Conservation (phyloP, 2,113 vertebrate species). For the Macrotus californicus region DNA sequence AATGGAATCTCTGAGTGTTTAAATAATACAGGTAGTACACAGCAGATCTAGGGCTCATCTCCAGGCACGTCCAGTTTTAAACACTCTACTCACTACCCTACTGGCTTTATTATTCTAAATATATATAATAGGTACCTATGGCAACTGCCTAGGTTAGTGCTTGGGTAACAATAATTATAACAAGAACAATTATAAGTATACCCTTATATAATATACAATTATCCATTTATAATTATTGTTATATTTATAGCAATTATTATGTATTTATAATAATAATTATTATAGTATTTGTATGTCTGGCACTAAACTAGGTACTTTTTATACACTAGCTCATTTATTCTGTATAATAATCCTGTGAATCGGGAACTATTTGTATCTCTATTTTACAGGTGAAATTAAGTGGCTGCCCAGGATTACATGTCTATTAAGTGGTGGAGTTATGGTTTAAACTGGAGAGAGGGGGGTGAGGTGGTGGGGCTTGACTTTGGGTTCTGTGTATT, state of each 20-base stretch:
- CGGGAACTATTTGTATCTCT: background rate
- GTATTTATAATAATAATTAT: background rate
- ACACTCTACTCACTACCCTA: background rate
- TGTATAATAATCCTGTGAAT: background rate
- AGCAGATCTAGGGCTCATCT: background rate
- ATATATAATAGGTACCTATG: background rate
- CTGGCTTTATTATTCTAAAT: background rate
- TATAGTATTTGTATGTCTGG: background rate
- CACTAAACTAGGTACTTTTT: conserved; percentile 20
- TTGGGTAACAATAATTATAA: background rate
- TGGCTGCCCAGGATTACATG: background rate
- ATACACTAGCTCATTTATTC: background rate
- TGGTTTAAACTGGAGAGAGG: background rate
- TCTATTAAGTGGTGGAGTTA: background rate
- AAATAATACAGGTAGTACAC: background rate
- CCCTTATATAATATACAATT: background rate
- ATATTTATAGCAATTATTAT: background rate
- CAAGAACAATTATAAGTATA: background rate
- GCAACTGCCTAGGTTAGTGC: background rate
- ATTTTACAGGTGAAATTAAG: background rate
- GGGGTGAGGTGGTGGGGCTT: background rate
- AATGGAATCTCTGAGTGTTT: background rate
- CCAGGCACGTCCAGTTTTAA: background rate
- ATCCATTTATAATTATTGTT: background rate
- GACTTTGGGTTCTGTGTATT: background rate